Percentiles rank a stretch among this genome's conserved stretches.
Conservation (phyloP, 2,113 vertebrate species). For the Bujurquina vittata region DNA sequence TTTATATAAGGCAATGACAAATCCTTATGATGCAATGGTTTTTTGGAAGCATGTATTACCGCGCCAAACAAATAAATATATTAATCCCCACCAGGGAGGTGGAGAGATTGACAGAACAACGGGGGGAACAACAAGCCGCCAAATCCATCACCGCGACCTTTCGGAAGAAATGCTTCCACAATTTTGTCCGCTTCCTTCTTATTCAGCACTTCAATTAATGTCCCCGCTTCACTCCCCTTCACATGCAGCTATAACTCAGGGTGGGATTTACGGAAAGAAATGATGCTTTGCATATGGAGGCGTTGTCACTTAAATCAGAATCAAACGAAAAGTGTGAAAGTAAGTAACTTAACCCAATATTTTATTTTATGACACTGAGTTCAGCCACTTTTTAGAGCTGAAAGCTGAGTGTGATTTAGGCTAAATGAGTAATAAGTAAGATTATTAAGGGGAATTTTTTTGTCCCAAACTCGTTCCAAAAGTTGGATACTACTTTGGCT, state of each 20-base stretch:
- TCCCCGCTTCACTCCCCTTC: slow-evolving; percentile 33
- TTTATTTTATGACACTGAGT: slow-evolving; percentile 9
- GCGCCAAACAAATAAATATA: slow-evolving; percentile 72
- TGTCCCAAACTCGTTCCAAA: too few relatives aligned
- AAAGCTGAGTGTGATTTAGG: neutral
- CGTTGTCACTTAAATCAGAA: slow-evolving; percentile 60
- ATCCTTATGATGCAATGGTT: slow-evolving; percentile 77
- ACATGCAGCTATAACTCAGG: slow-evolving; percentile 72
- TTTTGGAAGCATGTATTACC: slow-evolving; percentile 59
- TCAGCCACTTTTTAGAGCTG: slow-evolving; percentile 16
- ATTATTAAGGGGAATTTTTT: neutral
- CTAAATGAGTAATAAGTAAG: slow-evolving; percentile 6
- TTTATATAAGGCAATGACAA: slow-evolving; percentile 81
- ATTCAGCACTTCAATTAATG: slow-evolving; percentile 78
- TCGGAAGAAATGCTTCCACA: slow-evolving; percentile 69
- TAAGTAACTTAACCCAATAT: slow-evolving; percentile 15
- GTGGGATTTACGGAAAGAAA: slow-evolving; percentile 29
- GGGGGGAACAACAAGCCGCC: slow-evolving; percentile 59
- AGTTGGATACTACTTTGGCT: neutral
- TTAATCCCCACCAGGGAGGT: slow-evolving; percentile 53
- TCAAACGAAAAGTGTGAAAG: slow-evolving; percentile 40
- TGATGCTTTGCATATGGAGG: slow-evolving; percentile 54
- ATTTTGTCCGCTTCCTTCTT: slow-evolving; percentile 77
- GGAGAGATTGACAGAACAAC: slow-evolving; percentile 74
- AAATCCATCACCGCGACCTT: slow-evolving; percentile 78